Conservation (phyloP, 2,888 invertebrate species). For the Volucella zonaria region DNA sequence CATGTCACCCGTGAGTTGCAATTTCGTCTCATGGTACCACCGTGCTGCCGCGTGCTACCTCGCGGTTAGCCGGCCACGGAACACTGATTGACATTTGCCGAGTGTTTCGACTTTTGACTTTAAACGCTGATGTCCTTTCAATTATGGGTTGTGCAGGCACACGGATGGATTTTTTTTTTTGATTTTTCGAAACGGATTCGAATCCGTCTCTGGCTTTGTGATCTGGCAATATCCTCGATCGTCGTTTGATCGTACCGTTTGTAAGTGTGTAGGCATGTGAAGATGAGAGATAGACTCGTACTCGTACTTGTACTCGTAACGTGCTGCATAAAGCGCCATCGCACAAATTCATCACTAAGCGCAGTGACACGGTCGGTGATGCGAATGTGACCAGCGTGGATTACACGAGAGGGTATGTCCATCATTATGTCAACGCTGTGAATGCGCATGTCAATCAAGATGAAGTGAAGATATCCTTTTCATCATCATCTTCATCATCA, state of each 20-base stretch:
- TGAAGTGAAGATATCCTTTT: constrained; percentile 79
- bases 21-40: constrained; percentile 33
- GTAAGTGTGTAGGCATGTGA: constrained; percentile 8
- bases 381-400: constrained; percentile 42
- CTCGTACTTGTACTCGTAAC: constrained; percentile 23
- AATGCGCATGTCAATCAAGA: constrained; percentile 83
- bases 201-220: constrained; percentile 10
- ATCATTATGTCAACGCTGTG: constrained; percentile 82
- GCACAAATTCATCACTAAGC: constrained; percentile 74
- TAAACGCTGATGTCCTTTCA: constrained; percentile 65
- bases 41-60: not conserved
- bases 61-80: not conserved
- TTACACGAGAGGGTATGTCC: constrained; percentile 77
- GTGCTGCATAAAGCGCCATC: constrained; percentile 75
- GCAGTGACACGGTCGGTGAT: constrained; percentile 67
- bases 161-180: constrained; percentile 25
- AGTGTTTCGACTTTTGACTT: constrained; percentile 43
- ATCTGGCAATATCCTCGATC: constrained; percentile 53
- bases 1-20: constrained; percentile 68
- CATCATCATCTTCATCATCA: constrained; percentile 38
- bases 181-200: not conserved
- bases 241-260: constrained; percentile 64
- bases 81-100: constrained; percentile 65
- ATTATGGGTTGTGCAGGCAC: constrained; percentile 47
- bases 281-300: not conserved